Evolutionary conservation across 2,113 vertebrate species (phyloP).

Genomic region (Kryptolebias marmoratus): DNA sequence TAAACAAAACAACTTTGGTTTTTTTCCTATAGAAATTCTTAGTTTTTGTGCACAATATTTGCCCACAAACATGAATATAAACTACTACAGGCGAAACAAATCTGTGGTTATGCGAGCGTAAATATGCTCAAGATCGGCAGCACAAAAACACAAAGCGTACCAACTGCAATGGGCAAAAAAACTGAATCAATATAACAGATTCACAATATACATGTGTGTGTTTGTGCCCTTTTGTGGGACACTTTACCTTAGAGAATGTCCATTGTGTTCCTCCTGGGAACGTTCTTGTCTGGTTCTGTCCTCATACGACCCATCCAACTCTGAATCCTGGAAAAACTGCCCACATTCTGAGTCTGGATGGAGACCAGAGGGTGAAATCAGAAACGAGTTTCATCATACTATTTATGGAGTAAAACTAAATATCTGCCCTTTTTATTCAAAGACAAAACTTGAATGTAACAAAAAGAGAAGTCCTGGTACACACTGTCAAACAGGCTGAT

Average conservation of each 20-base stretch:
- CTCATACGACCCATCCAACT: conserved; percentile 48
- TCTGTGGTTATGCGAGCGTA: too few species aligned
- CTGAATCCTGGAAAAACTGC: conserved; percentile 53
- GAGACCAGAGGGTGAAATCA: conserved; percentile 1
- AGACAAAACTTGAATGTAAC: not conserved
- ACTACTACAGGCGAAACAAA: too few species aligned
- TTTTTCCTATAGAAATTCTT: too few species aligned
- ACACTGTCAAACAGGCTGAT: not conserved
- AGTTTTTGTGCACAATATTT: too few species aligned
- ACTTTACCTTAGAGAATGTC: conserved; percentile 56
- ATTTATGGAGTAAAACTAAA: not conserved
- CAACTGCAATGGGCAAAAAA: not conserved
- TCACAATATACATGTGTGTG: not conserved
- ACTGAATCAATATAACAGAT: not conserved
- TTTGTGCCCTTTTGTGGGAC: not conserved
- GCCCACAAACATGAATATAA: too few species aligned
- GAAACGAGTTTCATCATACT: not conserved
- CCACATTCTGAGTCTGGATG: conserved; percentile 64
- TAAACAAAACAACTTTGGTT: too few species aligned
- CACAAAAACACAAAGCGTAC: too few species aligned
- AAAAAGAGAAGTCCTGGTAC: not conserved
- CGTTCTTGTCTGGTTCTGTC: conserved; percentile 28
- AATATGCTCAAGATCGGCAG: too few species aligned
- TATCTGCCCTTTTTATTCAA: not conserved
- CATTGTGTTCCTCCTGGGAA: conserved; percentile 54